Base-by-base conservation (phyloP, 2,888 invertebrate species). In the Nymphalis c-album region DNA sequence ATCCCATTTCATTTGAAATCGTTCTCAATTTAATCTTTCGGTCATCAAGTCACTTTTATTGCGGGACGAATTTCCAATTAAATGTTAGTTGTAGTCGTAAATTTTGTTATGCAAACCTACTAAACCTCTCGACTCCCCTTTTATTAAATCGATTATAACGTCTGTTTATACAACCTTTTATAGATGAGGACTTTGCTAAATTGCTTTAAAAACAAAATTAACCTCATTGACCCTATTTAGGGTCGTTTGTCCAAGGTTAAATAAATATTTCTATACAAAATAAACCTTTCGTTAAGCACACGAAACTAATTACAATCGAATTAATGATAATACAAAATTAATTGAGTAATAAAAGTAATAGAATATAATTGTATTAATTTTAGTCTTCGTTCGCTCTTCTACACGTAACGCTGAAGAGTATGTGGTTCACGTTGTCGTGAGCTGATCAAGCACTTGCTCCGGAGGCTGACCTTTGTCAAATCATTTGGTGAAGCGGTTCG, bases 11-110 rank as follows among this genome's bases (percentile, higher is more conserved):
- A 75, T 75, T 78, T 77, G 71, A 76, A 77, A 82, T 76, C 83
- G 79, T 81, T 81, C 77, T 79, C 78, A 78, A 82, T 87, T 86
- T 82, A 85, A 87, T 88, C 84, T 84, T 80, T 78, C 73, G 80
- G 87, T 86, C 86, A 87, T 89, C 87, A 86, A 84, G 81, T 79
- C 80, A 78, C 82, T 89, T 90, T 89, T 90, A 90, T 88, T 85
- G 84, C 86, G 80, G 83, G 85, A 85, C 86, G 84, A 86, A 86
- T 81, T 84, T 85, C 85, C 89, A 90, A 90, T 90, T 90, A 90
- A 88, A 88, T 79, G 83, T 81, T 85, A 82, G 84, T 85, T 82
- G 82, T 81, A 80, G 83, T 85, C 88, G 88, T 90, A 89, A 90
- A 90, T 90, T 89, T 84, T 77, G 85, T 83, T 85, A 84, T 78